Evolutionary conservation across 2,888 invertebrate genomes (phyloP).

Genomic region (Dynastes tityus): DNA sequence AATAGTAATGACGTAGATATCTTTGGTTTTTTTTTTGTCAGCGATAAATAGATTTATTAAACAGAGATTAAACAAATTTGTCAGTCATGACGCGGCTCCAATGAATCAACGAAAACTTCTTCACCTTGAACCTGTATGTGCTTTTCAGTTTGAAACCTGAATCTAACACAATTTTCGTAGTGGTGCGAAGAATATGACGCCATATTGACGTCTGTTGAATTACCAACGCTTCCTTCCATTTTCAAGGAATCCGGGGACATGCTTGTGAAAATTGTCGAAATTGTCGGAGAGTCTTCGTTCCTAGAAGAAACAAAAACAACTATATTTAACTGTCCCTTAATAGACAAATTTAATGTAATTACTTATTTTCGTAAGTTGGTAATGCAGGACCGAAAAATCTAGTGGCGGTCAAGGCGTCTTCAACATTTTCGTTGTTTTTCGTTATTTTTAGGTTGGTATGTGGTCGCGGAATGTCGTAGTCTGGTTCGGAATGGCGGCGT

Average conservation of each 20-base stretch:
- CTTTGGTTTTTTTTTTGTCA: slow-evolving; percentile 21
- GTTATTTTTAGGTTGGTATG: slow-evolving; percentile 61
- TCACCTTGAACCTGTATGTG: slow-evolving; percentile 51
- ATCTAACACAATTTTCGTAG: slow-evolving; percentile 46
- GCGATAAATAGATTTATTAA: not conserved
- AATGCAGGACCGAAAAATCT: slow-evolving; percentile 67
- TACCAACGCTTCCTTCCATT: slow-evolving; percentile 53
- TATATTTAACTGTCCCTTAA: too few relatives aligned
- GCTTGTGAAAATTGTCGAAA: slow-evolving; percentile 56
- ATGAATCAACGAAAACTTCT: slow-evolving; percentile 63
- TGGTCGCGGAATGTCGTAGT: slow-evolving; percentile 71
- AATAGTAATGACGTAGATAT: slow-evolving; percentile 15
- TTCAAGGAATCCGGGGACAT: slow-evolving; percentile 69
- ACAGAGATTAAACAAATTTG: not conserved
- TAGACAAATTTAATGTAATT: not conserved
- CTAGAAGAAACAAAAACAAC: slow-evolving; percentile 41
- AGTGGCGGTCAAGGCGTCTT: slow-evolving; percentile 64
- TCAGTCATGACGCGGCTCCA: slow-evolving; percentile 57
- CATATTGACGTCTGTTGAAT: slow-evolving; percentile 52
- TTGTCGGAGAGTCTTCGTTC: slow-evolving; percentile 43
- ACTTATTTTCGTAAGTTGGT: slow-evolving; percentile 51
- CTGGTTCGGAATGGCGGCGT: slow-evolving; percentile 68
- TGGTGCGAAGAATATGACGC: slow-evolving; percentile 58
- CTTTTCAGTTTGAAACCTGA: slow-evolving; percentile 4
- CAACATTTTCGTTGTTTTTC: slow-evolving; percentile 51